These are phyloP conservation scores for Phainopepla nitens DNA, from an alignment of 2,113 vertebrate genomes.

Conservation along the genomic window DNA sequence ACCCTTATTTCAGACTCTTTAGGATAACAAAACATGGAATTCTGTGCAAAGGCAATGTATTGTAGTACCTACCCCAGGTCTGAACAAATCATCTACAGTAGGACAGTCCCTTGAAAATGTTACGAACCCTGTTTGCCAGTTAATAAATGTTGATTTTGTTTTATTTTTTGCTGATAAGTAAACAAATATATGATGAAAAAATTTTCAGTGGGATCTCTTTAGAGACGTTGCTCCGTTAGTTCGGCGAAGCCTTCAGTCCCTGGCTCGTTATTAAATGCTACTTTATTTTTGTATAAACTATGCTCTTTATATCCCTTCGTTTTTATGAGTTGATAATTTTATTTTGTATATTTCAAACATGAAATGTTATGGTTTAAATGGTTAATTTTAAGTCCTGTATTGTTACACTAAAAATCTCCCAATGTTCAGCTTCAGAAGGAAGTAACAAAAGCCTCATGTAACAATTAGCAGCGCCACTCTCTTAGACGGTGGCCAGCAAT, in stretches of 20 bases:
- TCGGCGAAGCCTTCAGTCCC: background rate
- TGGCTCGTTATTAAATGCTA: constrained; percentile 6
- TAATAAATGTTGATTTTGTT: background rate
- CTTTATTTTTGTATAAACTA: constrained; percentile 47
- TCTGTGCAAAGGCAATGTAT: background rate
- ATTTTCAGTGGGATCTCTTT: background rate
- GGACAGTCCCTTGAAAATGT: background rate
- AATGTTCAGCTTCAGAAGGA: background rate
- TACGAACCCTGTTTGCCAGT: background rate
- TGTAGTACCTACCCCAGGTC: background rate
- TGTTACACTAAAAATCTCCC: constrained; percentile 12
- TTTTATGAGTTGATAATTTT: constrained; percentile 48
- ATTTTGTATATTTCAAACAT: constrained; percentile 35
- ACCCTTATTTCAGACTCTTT: background rate
- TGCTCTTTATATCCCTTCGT: constrained; percentile 4
- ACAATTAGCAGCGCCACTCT: background rate
- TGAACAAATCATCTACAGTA: background rate
- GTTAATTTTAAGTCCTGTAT: background rate
- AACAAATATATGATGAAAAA: background rate
- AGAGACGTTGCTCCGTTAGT: background rate
- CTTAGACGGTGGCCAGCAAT: background rate
- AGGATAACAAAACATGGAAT: background rate
- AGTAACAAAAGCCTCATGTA: background rate
- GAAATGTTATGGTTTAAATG: too few species aligned
- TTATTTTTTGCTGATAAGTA: background rate